Evolutionary conservation across 2,797 vertebrate species (phyloP).

Genomic region (Gallirallus australis): DNA sequence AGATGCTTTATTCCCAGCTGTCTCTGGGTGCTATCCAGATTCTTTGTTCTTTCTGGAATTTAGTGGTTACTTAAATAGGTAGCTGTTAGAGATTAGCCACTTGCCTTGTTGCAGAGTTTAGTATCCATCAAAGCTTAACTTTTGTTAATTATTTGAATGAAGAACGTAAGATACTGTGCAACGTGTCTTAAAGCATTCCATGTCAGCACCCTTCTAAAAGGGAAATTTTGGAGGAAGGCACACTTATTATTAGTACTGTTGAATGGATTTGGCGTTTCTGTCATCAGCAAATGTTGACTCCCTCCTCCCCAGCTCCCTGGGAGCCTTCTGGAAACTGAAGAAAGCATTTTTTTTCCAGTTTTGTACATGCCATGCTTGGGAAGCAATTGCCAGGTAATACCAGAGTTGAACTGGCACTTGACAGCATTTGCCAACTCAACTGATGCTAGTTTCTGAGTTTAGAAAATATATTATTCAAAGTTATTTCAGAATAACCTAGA

Average conservation of each 20-base stretch:
- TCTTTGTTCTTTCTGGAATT: neutral
- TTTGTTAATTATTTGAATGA: rapidly evolving
- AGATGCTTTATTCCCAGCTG: neutral
- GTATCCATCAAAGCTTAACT: rapidly evolving
- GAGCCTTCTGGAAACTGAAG: neutral
- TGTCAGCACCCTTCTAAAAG: neutral
- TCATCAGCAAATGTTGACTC: neutral
- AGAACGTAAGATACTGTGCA: rapidly evolving
- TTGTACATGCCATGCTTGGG: neutral
- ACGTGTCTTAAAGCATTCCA: neutral
- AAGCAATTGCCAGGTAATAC: neutral
- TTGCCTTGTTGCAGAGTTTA: neutral
- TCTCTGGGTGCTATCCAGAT: rapidly evolving
- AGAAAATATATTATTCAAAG: neutral
- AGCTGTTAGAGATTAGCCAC: rapidly evolving
- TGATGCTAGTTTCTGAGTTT: neutral
- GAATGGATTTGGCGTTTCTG: neutral
- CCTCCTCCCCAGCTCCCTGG: no score
- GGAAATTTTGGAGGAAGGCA: rapidly evolving
- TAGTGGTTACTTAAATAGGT: rapidly evolving
- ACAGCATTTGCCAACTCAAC: neutral
- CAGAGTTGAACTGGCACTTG: neutral
- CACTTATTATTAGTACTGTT: neutral
- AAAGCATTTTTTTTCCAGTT: neutral
- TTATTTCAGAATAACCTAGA: neutral